These are phyloP conservation scores for Percopsis omiscomaycus DNA, from an alignment of 2,797 vertebrate species.

Conservation along the genomic window DNA sequence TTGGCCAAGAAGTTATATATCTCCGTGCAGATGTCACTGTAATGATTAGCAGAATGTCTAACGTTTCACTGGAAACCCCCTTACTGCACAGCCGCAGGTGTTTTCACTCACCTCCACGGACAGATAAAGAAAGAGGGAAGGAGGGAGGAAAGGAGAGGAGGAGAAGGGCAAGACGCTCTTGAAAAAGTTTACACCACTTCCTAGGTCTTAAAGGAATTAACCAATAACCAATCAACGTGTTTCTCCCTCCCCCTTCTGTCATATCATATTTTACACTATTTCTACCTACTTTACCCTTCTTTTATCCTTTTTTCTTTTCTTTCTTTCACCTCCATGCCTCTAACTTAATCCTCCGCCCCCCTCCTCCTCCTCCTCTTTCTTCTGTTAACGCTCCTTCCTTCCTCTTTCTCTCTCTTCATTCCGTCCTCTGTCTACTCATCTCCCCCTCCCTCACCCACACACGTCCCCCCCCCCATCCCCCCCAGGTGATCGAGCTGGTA, in stretches of 20 bases:
- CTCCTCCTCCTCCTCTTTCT: slow-evolving; percentile 56
- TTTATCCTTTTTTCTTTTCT: slow-evolving; percentile 20
- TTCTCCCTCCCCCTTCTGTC: slow-evolving; percentile 5
- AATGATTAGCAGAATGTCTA: slow-evolving; percentile 73
- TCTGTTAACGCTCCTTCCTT: slow-evolving; percentile 63
- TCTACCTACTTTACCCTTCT: not conserved
- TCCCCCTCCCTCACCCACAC: slow-evolving; percentile 13
- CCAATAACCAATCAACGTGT: not conserved
- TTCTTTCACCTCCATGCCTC: slow-evolving; percentile 20
- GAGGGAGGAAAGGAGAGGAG: not conserved
- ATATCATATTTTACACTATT: slow-evolving; percentile 1
- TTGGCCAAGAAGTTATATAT: slow-evolving; percentile 48
- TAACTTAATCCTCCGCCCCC: slow-evolving; percentile 23
- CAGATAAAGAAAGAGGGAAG: slow-evolving; percentile 41
- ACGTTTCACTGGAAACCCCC: slow-evolving; percentile 76
- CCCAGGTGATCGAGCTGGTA: slow-evolving; percentile 97
- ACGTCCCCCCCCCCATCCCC: slow-evolving; percentile 27
- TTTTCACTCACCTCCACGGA: slow-evolving; percentile 42
- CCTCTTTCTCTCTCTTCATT: slow-evolving; percentile 57
- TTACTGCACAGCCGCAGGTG: slow-evolving; percentile 65
- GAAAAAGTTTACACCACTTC: not conserved
- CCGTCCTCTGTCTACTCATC: slow-evolving; percentile 2
- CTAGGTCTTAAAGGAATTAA: slow-evolving; percentile 9
- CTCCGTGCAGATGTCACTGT: slow-evolving; percentile 63
- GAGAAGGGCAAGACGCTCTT: slow-evolving; percentile 9